Percentiles rank a stretch among this genome's conserved stretches.
Conservation (phyloP, 2,113 vertebrate species). For the Elephas maximus region DNA sequence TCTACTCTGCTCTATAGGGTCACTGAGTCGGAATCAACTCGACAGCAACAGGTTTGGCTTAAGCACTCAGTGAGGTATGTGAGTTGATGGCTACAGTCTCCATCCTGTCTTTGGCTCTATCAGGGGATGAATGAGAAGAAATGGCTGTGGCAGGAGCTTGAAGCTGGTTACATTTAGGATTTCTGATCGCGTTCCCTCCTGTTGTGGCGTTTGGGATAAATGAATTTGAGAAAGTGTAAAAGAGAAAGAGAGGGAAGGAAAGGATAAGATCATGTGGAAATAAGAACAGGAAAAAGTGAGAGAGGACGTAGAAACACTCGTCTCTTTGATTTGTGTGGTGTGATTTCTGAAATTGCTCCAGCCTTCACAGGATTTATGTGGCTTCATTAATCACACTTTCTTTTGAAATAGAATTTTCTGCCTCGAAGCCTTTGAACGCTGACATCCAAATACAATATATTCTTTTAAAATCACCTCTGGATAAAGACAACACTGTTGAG, state of each 20-base stretch:
- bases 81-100: neutral
- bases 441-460: slow-evolving; percentile 77
- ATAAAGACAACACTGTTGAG: slow-evolving; percentile 66
- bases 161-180: neutral
- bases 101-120: neutral
- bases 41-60: too few relatives aligned
- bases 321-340: slow-evolving; percentile 78
- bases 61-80: neutral
- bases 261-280: neutral
- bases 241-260: slow-evolving; percentile 3
- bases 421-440: slow-evolving; percentile 74
- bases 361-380: slow-evolving; percentile 67
- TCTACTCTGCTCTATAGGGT: too few relatives aligned
- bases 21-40: too few relatives aligned
- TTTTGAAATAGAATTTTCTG: slow-evolving; percentile 80
- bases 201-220: neutral
- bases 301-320: neutral
- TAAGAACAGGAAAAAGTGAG: slow-evolving; percentile 69
- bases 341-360: slow-evolving; percentile 70
- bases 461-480: slow-evolving; percentile 77
- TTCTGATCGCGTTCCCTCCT: neutral
- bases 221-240: neutral
- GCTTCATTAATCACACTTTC: slow-evolving; percentile 77
- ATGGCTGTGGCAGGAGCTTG: neutral
- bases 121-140: neutral